phyloP scores from a whole-genome alignment of 2,113 vertebrate genomes.

The Galbula dea region DNA sequence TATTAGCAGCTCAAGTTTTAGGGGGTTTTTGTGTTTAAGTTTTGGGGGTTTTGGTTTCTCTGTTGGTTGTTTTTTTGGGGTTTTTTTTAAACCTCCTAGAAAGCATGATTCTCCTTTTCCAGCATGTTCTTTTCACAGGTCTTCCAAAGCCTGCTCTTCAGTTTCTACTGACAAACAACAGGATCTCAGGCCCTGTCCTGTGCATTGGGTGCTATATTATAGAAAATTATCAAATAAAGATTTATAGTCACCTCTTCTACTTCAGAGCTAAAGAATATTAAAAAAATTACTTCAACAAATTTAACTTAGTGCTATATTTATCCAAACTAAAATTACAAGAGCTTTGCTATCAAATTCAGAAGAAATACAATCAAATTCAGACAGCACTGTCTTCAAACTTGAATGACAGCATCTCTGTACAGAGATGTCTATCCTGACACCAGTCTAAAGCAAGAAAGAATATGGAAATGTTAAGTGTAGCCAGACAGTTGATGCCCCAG shows the following conservation, averaged over 20 bases:
- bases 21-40: fast-evolving
- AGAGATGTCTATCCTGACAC: neutral
- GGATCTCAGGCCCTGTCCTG: neutral
- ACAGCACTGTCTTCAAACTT: neutral
- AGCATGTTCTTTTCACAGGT: neutral
- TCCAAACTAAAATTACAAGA: neutral
- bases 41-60: neutral
- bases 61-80: neutral
- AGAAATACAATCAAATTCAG: neutral
- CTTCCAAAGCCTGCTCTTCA: neutral
- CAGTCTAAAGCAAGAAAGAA: neutral
- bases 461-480: neutral
- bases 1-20: neutral
- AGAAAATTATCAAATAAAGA: neutral
- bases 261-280: neutral
- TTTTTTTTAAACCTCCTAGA: neutral
- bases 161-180: neutral
- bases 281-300: neutral
- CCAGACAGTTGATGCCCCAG: neutral
- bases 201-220: neutral
- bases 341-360: neutral
- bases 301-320: neutral
- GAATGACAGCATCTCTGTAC: neutral
- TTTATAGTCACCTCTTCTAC: neutral
- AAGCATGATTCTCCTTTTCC: neutral